Evolutionary conservation across 2,888 invertebrate genomes (phyloP).

Genomic region (Cantharis rustica): DNA sequence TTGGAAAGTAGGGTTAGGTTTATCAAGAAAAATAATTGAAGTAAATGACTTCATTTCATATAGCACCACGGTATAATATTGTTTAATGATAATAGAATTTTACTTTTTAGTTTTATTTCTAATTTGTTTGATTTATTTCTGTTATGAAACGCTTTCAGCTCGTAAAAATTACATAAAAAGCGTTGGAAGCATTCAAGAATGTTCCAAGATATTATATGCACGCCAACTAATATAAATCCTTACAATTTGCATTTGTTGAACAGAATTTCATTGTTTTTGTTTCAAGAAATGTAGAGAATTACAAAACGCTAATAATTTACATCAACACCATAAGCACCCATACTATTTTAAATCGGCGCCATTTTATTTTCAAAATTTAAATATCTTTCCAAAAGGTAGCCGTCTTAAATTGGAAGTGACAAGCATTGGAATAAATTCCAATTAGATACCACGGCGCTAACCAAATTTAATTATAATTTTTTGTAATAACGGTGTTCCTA

Average conservation of each 20-base stretch:
- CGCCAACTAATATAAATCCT: slow-evolving; percentile 1
- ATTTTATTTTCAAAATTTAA: background rate
- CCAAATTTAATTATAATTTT: background rate
- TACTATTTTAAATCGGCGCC: background rate
- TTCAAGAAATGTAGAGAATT: slow-evolving; percentile 17
- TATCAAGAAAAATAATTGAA: too few relatives aligned
- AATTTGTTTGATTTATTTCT: background rate
- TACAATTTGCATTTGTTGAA: slow-evolving; percentile 17
- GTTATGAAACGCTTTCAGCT: background rate
- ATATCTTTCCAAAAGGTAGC: background rate
- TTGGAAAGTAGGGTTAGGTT: too few relatives aligned
- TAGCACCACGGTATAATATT: background rate
- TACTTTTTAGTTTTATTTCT: background rate
- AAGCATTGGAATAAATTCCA: background rate
- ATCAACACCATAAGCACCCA: slow-evolving; percentile 9
- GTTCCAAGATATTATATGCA: background rate
- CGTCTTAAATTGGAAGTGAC: background rate
- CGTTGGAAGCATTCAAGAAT: background rate
- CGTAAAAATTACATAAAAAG: background rate
- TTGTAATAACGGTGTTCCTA: background rate
- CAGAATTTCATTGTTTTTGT: slow-evolving; percentile 26
- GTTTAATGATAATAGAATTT: background rate
- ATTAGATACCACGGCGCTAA: background rate
- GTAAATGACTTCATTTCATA: too few relatives aligned
- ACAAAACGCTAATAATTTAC: slow-evolving; percentile 16